Conservation (phyloP, 2,888 invertebrate species). For the Lathronympha strigana region DNA sequence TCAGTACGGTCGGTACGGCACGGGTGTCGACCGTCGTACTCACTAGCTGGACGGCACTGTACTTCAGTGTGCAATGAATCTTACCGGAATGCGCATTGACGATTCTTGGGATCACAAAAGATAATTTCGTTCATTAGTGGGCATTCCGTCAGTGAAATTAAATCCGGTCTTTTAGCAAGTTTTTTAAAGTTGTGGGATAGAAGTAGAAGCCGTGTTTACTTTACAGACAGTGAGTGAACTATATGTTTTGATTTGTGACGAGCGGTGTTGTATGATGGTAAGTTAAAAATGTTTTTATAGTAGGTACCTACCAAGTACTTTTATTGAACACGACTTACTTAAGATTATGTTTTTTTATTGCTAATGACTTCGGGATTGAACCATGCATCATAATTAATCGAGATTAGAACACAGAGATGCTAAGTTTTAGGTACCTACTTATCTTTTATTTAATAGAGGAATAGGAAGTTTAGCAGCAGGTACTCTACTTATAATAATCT, state of each 20-base stretch:
- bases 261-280: conserved; percentile 46
- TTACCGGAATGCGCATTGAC: conserved; percentile 46
- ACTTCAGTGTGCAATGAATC: conserved; percentile 36
- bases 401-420: too few relatives aligned
- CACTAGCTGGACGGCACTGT: conserved; percentile 25
- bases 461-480: too few relatives aligned
- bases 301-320: not conserved
- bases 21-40: conserved; percentile 39
- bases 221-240: conserved; percentile 44
- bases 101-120: conserved; percentile 46
- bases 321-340: not conserved
- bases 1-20: conserved; percentile 39
- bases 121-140: conserved; percentile 43
- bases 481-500: too few relatives aligned
- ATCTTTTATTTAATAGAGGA: not conserved
- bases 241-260: conserved; percentile 35
- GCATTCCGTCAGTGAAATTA: conserved; percentile 44
- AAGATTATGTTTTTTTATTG: not conserved
- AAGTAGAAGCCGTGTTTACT: conserved; percentile 39
- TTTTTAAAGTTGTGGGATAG: conserved; percentile 19
- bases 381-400: too few relatives aligned
- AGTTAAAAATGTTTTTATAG: conserved; percentile 36
- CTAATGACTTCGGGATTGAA: not conserved
- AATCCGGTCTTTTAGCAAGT: conserved; percentile 18
- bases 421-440: not conserved